These are phyloP conservation scores for Procambarus virginalis DNA, from an alignment of 1,140 invertebrate species.

Conservation along the genomic window DNA sequence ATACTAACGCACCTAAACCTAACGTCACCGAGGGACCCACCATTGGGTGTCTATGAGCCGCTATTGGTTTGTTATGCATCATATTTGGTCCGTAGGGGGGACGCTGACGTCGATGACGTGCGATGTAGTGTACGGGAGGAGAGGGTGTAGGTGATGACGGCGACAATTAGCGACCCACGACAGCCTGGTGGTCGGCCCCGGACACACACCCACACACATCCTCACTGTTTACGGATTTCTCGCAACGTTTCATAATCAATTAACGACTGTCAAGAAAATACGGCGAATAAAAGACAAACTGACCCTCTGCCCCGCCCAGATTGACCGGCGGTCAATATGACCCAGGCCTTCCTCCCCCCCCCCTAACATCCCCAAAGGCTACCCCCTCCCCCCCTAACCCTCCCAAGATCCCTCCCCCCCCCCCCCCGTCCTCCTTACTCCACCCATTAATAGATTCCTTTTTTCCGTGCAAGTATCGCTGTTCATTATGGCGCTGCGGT, in stretches of 20 bases:
- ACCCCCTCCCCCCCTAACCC: neutral
- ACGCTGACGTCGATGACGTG: no score
- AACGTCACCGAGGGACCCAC: no score
- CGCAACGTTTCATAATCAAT: slow-evolving; percentile 64
- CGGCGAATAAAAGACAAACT: slow-evolving; percentile 61
- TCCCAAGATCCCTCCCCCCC: neutral
- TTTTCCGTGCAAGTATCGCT: neutral
- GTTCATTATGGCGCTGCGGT: neutral
- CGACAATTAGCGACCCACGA: no score
- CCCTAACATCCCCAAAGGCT: neutral
- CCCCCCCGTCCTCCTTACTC: neutral
- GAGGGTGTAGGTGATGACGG: no score
- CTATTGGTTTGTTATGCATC: no score
- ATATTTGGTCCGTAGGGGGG: no score
- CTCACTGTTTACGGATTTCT: slow-evolving; percentile 51
- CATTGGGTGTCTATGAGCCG: no score
- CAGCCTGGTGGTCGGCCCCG: neutral
- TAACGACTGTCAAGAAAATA: slow-evolving; percentile 62
- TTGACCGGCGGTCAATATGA: slow-evolving; percentile 57
- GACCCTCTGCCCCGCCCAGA: slow-evolving; percentile 43
- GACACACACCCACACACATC: neutral
- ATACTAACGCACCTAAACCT: no score
- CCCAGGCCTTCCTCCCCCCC: slow-evolving; percentile 2
- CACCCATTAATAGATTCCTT: neutral
- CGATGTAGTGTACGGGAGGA: no score